These are phyloP conservation scores for Pristiophorus japonicus DNA, from an alignment of 2,113 vertebrate species.

Conservation along the genomic window DNA sequence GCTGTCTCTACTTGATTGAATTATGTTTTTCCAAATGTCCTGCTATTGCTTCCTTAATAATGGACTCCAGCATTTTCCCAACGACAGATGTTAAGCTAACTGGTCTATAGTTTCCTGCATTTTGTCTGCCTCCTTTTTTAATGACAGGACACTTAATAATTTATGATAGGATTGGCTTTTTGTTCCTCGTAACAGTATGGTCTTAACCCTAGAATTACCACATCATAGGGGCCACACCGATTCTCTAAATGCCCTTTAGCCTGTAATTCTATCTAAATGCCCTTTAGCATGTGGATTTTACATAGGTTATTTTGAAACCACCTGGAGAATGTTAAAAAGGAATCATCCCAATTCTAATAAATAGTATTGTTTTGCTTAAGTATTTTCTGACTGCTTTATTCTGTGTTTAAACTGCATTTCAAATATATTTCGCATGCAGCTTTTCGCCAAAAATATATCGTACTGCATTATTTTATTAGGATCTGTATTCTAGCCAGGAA, in stretches of 20 bases:
- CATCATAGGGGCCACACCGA: not conserved
- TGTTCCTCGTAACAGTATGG: not conserved
- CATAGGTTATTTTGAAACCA: constrained; percentile 3
- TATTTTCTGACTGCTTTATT: not conserved
- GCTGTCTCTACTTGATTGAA: too few species aligned
- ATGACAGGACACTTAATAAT: not conserved
- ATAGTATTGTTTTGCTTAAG: not conserved
- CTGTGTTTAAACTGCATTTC: not conserved
- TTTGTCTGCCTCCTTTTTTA: too few species aligned
- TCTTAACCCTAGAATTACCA: not conserved
- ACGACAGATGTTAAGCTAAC: too few species aligned
- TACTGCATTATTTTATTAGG: not conserved
- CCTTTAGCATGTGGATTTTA: not conserved
- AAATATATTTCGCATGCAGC: constrained; percentile 6
- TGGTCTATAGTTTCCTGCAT: too few species aligned
- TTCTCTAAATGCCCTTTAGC: not conserved
- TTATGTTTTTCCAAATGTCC: too few species aligned
- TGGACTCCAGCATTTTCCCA: too few species aligned
- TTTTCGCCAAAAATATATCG: constrained; percentile 15
- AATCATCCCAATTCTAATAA: not conserved
- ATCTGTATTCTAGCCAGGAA: constrained; percentile 2
- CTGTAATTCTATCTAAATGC: not conserved
- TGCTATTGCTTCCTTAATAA: too few species aligned
- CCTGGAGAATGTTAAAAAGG: not conserved
- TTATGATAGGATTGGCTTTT: not conserved